A percentile compares a stretch with the other conserved stretches of the same genome.
Evolutionary conservation across 2,888 invertebrate species (phyloP).

Genomic region (Nemotelus pantherinus): DNA sequence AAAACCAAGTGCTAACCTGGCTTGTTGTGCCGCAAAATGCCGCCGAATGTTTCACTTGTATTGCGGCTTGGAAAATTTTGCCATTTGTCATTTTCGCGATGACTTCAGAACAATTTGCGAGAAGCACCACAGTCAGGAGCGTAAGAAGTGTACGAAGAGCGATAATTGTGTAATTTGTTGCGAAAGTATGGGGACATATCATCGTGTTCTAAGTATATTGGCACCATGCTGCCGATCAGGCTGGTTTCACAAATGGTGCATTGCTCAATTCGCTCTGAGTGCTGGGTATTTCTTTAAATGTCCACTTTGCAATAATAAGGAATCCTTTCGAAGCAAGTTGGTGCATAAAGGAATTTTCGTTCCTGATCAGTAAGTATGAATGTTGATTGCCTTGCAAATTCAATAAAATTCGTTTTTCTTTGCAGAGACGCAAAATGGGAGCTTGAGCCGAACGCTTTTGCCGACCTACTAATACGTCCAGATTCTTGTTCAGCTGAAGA

Average conservation of each 20-base stretch:
- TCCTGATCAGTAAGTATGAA: constrained; percentile 75
- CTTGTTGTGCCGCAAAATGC: constrained; percentile 74
- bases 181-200: constrained; percentile 67
- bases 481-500: constrained; percentile 69
- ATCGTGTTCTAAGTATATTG: constrained; percentile 68
- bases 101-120: constrained; percentile 67
- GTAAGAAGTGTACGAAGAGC: neutral
- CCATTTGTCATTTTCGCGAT: constrained; percentile 72
- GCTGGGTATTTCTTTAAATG: constrained; percentile 88
- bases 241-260: constrained; percentile 80
- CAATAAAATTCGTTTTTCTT: constrained; percentile 43
- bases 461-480: constrained; percentile 74
- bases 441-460: constrained; percentile 76
- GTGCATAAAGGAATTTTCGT: constrained; percentile 78
- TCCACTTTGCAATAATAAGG: constrained; percentile 80
- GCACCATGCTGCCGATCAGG: constrained; percentile 81
- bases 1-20: constrained; percentile 74
- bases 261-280: constrained; percentile 76
- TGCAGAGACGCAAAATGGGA: constrained; percentile 87
- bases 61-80: constrained; percentile 74
- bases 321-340: constrained; percentile 71
- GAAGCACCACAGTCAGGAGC: constrained; percentile 50
- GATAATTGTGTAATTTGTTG: constrained; percentile 76
- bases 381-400: neutral
- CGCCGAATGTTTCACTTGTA: constrained; percentile 77